Base-by-base conservation (phyloP, 2,888 invertebrate genomes). In the Aspidiotus destructor region DNA sequence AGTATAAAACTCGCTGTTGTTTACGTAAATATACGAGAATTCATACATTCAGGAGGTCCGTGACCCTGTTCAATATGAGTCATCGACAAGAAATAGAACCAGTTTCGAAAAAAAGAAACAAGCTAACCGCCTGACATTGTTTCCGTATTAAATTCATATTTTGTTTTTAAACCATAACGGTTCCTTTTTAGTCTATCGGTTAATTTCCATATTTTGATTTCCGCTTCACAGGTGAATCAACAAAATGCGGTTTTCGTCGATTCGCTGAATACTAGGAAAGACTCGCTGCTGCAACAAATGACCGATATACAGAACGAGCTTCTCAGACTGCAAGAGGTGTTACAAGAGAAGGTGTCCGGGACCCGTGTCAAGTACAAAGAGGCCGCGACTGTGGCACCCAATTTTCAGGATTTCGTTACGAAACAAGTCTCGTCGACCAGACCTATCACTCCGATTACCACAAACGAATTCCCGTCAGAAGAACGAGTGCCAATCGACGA, bases 271-370 rank as follows among this genome's bases (percentile, higher is more conserved):
- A 70, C 64, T 60, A 70, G 72, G 65, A 71, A 73, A 55, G 62
- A 70, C 0, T 69, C 69, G 41, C 68, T 73, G n/a, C 41, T 71
- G 64, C 63, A 54, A 15, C 69, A 71, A 62, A 70, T 75, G 42
- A 70, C 70, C 48, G 72, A 73, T 3, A 69, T 74, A 11, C 74
- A 75, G 67, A 69, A 60, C 28, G 70, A 72, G 17, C 72, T 74
- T 63, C 72, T 73, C 52, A 69, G 70, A 28, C 71, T 75, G 9
- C 74, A 75, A 68, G 71, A 70, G 28, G 68, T 72, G 69, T 72
- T 73, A 15, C 74, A 74, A 69, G 70, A 71, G 10, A 68, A 72
- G 52, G 70, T 74, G 60, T 71, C 67, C 7, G 71, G 72, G 11
- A 68, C 28, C 8, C 17, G 40, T 40, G 16, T 58, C 40, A 28